A percentile compares a stretch with the other conserved stretches of the same genome.
These are phyloP conservation scores for Megaustenia siamemsis DNA, from an alignment of 2,888 invertebrate species.

Conservation along the genomic window DNA sequence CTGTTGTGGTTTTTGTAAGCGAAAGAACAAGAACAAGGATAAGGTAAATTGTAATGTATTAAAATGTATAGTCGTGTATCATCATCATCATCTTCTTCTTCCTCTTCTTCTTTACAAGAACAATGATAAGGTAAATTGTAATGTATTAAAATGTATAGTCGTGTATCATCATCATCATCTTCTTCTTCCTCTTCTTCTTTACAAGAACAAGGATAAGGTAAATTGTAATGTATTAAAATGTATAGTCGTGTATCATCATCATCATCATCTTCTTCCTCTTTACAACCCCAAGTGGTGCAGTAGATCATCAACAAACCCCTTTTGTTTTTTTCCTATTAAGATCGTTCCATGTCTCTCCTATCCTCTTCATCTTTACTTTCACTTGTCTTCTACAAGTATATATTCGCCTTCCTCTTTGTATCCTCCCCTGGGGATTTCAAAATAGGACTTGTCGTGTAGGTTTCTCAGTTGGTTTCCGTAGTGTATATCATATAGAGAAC, in stretches of 20 bases:
- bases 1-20: constrained; percentile 77
- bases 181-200: background rate
- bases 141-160: background rate
- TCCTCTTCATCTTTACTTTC: no score
- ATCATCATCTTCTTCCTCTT: background rate
- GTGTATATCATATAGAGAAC: no score
- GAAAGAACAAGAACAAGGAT: constrained; percentile 64
- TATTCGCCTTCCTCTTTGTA: no score
- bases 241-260: background rate
- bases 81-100: no score
- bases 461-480: no score
- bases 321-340: no score
- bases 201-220: constrained; percentile 63
- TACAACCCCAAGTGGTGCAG: background rate
- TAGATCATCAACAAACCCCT: no score
- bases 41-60: constrained; percentile 42
- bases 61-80: background rate
- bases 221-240: background rate
- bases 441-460: no score
- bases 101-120: constrained; percentile 53
- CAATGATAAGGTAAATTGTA: constrained; percentile 57
- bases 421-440: no score
- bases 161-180: no score
- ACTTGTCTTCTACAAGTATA: no score
- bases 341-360: no score